These are phyloP conservation scores for Greenwoodochromis staneri DNA, from an alignment of 2,113 vertebrate species.

Conservation along the genomic window DNA sequence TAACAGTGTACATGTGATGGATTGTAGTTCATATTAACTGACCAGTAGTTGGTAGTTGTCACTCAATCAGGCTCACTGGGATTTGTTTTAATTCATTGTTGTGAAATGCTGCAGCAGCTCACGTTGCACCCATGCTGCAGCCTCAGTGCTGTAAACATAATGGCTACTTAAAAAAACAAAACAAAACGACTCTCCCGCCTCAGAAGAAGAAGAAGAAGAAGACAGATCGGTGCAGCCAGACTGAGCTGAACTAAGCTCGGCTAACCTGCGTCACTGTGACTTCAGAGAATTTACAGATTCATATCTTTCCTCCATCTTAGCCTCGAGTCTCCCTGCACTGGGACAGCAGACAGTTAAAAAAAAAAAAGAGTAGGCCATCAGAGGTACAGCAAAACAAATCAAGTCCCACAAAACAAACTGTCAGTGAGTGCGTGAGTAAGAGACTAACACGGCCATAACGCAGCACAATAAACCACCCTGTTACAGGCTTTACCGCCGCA, in stretches of 20 bases:
- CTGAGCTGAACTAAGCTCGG: background rate
- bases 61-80: background rate
- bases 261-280: constrained; percentile 52
- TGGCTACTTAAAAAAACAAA: background rate
- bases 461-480: background rate
- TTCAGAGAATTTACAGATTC: constrained; percentile 30
- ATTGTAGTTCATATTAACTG: constrained; percentile 6
- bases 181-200: background rate
- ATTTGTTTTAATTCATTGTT: background rate
- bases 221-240: background rate
- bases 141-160: background rate
- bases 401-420: constrained; percentile 24
- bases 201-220: background rate
- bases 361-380: background rate
- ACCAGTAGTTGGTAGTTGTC: background rate
- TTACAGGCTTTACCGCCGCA: background rate
- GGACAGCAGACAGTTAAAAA: background rate
- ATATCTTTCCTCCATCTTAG: constrained; percentile 15
- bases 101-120: background rate
- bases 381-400: constrained; percentile 44
- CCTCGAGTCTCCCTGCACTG: constrained; percentile 5
- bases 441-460: background rate
- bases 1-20: constrained; percentile 4
- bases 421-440: background rate
- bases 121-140: background rate